Percentiles rank a stretch among this genome's conserved stretches.
These are phyloP conservation scores for Nasalis larvatus DNA, from an alignment of 2,113 vertebrate genomes.

Conservation along the genomic window DNA sequence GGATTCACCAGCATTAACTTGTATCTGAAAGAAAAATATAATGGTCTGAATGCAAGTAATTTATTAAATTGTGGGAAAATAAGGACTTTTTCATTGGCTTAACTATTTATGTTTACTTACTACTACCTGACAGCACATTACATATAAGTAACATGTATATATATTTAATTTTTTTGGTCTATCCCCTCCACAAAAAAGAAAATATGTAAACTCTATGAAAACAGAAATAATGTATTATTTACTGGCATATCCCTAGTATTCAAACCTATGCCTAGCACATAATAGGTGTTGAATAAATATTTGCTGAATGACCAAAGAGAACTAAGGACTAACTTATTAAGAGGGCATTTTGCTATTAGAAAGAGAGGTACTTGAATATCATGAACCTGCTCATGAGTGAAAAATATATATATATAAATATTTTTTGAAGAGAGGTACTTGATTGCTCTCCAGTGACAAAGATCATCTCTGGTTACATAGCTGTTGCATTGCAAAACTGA, in stretches of 20 bases:
- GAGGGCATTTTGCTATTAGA: not conserved
- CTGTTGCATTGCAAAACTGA: not conserved
- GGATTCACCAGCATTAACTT: not conserved
- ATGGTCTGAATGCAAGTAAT: not conserved
- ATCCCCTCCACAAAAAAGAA: not conserved
- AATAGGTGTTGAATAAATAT: not conserved
- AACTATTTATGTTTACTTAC: not conserved
- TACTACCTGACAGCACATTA: not conserved
- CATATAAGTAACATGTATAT: not conserved
- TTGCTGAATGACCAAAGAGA: not conserved
- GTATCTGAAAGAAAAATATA: not conserved
- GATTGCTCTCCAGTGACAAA: not conserved
- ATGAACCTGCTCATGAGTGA: too few species aligned
- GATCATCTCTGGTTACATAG: not conserved
- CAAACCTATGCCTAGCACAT: not conserved
- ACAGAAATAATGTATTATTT: not conserved
- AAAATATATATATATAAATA: too few species aligned
- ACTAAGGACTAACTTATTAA: not conserved
- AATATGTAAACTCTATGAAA: not conserved
- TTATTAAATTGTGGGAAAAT: conserved; percentile 34
- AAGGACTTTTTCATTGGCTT: not conserved
- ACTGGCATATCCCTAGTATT: not conserved
- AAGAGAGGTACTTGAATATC: not conserved
- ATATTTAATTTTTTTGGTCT: not conserved
- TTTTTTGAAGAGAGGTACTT: not conserved